These are phyloP conservation scores for Zootermopsis nevadensis DNA, from an alignment of 2,888 invertebrate species.

Conservation along the genomic window DNA sequence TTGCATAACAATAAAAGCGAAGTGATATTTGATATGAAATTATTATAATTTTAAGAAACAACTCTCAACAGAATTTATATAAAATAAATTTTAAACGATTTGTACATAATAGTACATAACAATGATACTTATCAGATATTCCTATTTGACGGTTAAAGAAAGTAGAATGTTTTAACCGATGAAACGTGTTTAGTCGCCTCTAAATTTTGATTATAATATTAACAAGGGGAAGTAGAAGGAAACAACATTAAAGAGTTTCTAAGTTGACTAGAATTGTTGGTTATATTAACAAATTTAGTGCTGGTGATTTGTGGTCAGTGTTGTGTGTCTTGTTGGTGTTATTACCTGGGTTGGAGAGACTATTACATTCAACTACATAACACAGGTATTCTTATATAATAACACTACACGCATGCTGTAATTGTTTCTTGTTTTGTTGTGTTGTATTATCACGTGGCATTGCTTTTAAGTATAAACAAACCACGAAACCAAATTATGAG, in stretches of 20 bases:
- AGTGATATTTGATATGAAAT: not conserved
- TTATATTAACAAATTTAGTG: not conserved
- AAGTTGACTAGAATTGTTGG: not conserved
- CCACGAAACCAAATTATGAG: too few species aligned
- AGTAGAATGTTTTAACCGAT: not conserved
- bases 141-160: not conserved
- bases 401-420: not conserved
- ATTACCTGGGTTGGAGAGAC: not conserved
- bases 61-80: not conserved
- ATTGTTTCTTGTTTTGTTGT: not conserved
- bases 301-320: not conserved
- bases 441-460: not conserved
- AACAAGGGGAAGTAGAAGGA: not conserved
- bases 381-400: not conserved
- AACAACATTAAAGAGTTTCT: not conserved
- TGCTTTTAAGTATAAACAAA: not conserved
- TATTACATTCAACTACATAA: not conserved
- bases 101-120: not conserved
- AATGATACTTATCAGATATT: not conserved
- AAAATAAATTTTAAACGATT: not conserved
- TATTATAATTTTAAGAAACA: not conserved
- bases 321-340: not conserved
- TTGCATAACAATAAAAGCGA: not conserved
- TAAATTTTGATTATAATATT: not conserved
- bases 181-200: not conserved